Percentiles rank a stretch among this genome's conserved stretches.
phyloP scores from a whole-genome alignment of 2,113 vertebrate genomes.

The Xiphophorus maculatus region DNA sequence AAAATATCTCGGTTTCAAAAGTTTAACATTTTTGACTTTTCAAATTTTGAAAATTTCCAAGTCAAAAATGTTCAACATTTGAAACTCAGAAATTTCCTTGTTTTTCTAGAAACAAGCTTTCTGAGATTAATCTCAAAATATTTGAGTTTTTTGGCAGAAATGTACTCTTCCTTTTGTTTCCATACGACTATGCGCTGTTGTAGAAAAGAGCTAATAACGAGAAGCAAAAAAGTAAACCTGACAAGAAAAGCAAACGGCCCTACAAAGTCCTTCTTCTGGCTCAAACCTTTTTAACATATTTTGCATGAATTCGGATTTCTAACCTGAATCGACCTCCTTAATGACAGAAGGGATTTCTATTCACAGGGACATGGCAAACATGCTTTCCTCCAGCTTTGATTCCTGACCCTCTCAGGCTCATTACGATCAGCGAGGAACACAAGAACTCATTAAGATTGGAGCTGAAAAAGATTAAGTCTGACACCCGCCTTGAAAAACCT shows the following conservation, averaged over 20 bases:
- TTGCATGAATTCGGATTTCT: neutral
- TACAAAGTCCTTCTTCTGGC: neutral
- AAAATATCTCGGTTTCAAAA: too few relatives aligned
- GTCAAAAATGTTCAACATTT: too few relatives aligned
- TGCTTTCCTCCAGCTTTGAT: slow-evolving; percentile 19
- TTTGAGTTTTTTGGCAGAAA: too few relatives aligned
- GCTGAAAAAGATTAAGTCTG: slow-evolving; percentile 20
- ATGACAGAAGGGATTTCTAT: neutral
- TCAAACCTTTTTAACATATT: neutral
- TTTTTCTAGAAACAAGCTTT: too few relatives aligned
- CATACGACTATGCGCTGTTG: too few relatives aligned
- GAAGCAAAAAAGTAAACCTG: neutral
- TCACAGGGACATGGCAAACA: neutral
- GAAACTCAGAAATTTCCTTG: too few relatives aligned
- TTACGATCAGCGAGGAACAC: slow-evolving; percentile 19
- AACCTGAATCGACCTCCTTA: neutral
- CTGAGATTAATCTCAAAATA: too few relatives aligned
- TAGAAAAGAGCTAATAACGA: neutral
- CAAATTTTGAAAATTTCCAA: too few relatives aligned
- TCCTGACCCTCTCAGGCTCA: slow-evolving; percentile 26
- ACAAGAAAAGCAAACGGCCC: neutral
- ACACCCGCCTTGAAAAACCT: neutral
- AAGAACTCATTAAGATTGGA: slow-evolving; percentile 42
- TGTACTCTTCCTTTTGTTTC: too few relatives aligned
- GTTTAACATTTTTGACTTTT: too few relatives aligned